These are phyloP conservation scores for Dipodomys merriami DNA, from an alignment of 2,113 vertebrate species.

Conservation along the genomic window DNA sequence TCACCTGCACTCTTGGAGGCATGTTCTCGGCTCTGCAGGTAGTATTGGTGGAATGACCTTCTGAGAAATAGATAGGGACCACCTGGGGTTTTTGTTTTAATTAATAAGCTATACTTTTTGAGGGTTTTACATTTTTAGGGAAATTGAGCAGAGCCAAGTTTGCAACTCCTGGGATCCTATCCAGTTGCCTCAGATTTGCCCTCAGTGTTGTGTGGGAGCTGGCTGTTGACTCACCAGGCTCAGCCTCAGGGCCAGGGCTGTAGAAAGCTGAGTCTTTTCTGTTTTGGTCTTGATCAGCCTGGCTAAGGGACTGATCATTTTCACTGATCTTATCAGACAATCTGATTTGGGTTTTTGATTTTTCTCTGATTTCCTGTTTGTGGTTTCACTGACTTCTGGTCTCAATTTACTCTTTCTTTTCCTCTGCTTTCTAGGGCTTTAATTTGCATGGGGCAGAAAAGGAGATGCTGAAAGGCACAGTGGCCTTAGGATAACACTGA, in stretches of 20 bases:
- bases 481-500: background rate
- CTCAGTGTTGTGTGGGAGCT: no score
- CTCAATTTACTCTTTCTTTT: background rate
- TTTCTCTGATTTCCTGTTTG: conserved; percentile 3
- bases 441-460: background rate
- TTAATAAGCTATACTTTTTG: background rate
- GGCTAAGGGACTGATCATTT: background rate
- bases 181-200: no score
- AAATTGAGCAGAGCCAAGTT: background rate
- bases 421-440: background rate
- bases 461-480: background rate
- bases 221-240: background rate
- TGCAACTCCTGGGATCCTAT: no score
- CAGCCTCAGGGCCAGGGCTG: background rate
- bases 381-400: background rate
- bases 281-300: background rate
- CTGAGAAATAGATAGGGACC: background rate
- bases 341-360: background rate
- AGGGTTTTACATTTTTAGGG: background rate
- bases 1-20: no score
- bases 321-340: background rate
- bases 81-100: background rate
- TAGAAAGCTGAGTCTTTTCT: background rate
- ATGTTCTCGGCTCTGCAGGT: background rate
- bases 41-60: background rate